phyloP scores from a whole-genome alignment of 37 sponge, comb jelly and placozoan genomes.

The Aplysina aerophoba region DNA sequence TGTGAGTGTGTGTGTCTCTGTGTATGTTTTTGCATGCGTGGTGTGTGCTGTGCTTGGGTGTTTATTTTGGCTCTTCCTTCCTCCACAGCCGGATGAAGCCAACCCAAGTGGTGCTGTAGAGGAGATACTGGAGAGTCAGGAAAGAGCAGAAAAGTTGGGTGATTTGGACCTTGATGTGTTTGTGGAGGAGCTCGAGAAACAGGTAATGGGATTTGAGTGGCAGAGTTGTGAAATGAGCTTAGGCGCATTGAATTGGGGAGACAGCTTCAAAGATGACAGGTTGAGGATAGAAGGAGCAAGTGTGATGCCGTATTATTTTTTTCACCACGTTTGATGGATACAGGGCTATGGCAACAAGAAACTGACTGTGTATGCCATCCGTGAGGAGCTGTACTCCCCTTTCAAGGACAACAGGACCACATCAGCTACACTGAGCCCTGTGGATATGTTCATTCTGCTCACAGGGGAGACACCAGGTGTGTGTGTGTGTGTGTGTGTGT shows the following conservation, averaged over 20 bases:
- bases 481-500: conserved; percentile 33
- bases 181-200: conserved; percentile 94
- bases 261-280: too few species aligned
- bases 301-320: too few species aligned
- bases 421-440: conserved; percentile 59
- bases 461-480: conserved; percentile 64
- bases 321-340: neutral
- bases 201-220: conserved; percentile 36
- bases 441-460: conserved; percentile 84
- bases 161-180: conserved; percentile 99
- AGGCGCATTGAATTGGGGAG: too few species aligned
- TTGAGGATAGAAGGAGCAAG: too few species aligned
- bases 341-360: conserved; percentile 90
- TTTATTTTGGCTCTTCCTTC: neutral
- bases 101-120: conserved; percentile 83
- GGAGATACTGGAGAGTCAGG: conserved; percentile 84
- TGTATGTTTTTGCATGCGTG: too few species aligned
- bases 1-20: too few species aligned
- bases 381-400: conserved; percentile 87
- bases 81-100: conserved; percentile 59
- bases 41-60: too few species aligned
- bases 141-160: conserved; percentile 77
- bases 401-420: conserved; percentile 82
- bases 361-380: conserved; percentile 92
- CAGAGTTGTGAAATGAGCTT: too few species aligned